A percentile compares a stretch with the other conserved stretches of the same genome.
phyloP scores from a whole-genome alignment of 2,797 vertebrate genomes.

The Platyrinchus mystaceus region DNA sequence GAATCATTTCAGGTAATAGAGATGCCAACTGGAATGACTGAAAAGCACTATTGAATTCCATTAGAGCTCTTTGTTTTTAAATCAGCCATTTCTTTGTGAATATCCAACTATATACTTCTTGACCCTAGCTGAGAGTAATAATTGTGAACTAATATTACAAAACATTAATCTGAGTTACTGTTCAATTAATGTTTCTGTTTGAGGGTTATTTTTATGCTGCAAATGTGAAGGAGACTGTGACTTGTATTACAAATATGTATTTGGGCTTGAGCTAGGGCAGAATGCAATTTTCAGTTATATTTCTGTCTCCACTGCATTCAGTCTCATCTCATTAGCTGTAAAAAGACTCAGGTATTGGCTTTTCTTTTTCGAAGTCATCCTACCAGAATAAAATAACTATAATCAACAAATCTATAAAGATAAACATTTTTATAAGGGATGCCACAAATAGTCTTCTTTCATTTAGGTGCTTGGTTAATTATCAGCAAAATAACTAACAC shows the following conservation, averaged over 20 bases:
- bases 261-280: slow-evolving; percentile 38
- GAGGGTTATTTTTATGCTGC: slow-evolving; percentile 64
- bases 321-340: slow-evolving; percentile 37
- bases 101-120: slow-evolving; percentile 81
- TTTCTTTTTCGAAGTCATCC: slow-evolving; percentile 28
- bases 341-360: slow-evolving; percentile 16
- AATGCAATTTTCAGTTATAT: slow-evolving; percentile 52
- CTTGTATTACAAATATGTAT: slow-evolving; percentile 49
- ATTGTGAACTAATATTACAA: slow-evolving; percentile 81
- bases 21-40: slow-evolving; percentile 87
- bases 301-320: slow-evolving; percentile 41
- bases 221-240: slow-evolving; percentile 58
- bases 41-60: slow-evolving; percentile 88
- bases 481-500: slow-evolving; percentile 67
- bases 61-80: slow-evolving; percentile 89
- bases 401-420: slow-evolving; percentile 57
- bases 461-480: slow-evolving; percentile 59
- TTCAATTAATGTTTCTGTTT: slow-evolving; percentile 73
- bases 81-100: slow-evolving; percentile 85
- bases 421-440: slow-evolving; percentile 67
- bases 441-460: slow-evolving; percentile 36
- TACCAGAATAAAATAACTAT: slow-evolving; percentile 57
- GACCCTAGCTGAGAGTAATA: slow-evolving; percentile 81
- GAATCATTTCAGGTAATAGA: slow-evolving; percentile 93
- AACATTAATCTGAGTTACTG: slow-evolving; percentile 81